phyloP scores from a whole-genome alignment of 2,797 vertebrate species.

The Pithecia hirsuta region DNA sequence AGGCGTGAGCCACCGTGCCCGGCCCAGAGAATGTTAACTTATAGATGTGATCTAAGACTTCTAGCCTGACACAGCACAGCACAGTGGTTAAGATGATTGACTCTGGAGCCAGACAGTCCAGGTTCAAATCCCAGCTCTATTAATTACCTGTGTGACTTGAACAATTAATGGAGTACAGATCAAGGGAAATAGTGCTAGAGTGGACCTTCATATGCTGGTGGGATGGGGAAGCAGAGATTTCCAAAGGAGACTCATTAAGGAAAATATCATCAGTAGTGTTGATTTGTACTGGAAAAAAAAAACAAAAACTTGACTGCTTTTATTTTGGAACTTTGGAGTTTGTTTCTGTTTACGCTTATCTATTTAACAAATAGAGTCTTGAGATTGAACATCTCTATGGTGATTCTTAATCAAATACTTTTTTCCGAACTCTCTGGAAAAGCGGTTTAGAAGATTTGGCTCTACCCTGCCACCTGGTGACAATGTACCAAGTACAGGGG shows the following conservation, averaged over 20 bases:
- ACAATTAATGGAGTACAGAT: neutral
- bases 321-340: neutral
- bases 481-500: neutral
- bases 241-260: neutral
- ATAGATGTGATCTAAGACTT: neutral
- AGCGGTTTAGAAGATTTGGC: neutral
- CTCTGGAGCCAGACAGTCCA: neutral
- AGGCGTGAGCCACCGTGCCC: too few species aligned
- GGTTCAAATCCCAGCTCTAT: neutral
- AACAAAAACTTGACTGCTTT: neutral
- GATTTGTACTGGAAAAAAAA: neutral
- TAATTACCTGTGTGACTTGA: neutral
- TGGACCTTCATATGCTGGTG: neutral
- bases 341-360: neutral
- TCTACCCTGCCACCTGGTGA: slow-evolving; percentile 34
- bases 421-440: neutral
- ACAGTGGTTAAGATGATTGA: neutral
- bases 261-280: neutral
- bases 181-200: neutral
- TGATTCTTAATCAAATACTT: neutral
- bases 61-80: neutral
- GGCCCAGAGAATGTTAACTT: neutral
- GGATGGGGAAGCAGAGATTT: neutral
- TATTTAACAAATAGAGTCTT: neutral
- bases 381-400: neutral